phyloP scores from a whole-genome alignment of 2,888 invertebrate genomes.

The Cyclophora punctaria region DNA sequence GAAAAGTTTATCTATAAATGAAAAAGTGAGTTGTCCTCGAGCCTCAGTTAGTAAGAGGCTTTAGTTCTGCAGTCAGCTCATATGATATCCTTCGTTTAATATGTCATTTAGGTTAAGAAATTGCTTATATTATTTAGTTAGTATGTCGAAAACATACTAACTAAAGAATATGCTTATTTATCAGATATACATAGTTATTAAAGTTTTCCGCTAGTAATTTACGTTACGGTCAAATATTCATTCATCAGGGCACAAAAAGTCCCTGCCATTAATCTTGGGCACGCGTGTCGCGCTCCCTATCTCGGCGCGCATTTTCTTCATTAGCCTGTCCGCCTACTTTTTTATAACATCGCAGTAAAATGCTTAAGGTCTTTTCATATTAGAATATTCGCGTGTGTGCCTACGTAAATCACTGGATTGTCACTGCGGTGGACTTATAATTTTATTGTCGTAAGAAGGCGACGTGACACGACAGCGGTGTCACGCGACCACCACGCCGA shows the following conservation, averaged over 20 bases:
- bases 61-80: too few species aligned
- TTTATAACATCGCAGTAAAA: constrained; percentile 55
- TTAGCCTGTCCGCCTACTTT: constrained; percentile 65
- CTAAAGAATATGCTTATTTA: too few species aligned
- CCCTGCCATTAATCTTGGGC: constrained; percentile 26
- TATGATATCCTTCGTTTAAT: too few species aligned
- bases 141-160: too few species aligned
- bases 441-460: constrained; percentile 71
- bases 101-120: too few species aligned
- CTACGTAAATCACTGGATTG: constrained; percentile 73
- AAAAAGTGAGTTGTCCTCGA: too few species aligned
- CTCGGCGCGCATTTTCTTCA: constrained; percentile 62
- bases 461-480: constrained; percentile 54
- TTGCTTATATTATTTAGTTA: too few species aligned
- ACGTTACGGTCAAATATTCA: constrained; percentile 3
- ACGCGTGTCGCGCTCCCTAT: constrained; percentile 54
- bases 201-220: background rate
- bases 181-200: background rate
- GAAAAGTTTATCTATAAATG: too few species aligned
- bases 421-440: constrained; percentile 73
- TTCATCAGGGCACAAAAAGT: constrained; percentile 16
- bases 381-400: constrained; percentile 71
- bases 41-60: too few species aligned
- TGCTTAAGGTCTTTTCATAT: constrained; percentile 58
- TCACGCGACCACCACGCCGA: constrained; percentile 48